Evolutionary conservation across 2,113 vertebrate genomes (phyloP).

Genomic region (Lamprologus sp.): DNA sequence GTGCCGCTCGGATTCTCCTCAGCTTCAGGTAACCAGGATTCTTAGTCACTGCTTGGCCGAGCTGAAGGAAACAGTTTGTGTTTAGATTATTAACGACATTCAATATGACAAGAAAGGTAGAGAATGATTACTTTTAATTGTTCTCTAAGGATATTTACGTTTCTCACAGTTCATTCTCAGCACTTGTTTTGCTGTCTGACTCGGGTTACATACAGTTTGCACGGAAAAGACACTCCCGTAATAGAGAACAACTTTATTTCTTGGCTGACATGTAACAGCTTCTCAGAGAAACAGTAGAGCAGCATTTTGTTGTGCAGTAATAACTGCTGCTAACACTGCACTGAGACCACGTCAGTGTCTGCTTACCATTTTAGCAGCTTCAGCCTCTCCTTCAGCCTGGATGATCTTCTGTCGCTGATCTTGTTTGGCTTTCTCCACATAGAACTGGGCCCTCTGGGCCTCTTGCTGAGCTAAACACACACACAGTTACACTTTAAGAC

Average conservation of each 20-base stretch:
- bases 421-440: conserved; percentile 55
- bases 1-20: conserved; percentile 87
- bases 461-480: conserved; percentile 50
- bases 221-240: neutral
- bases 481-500: neutral
- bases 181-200: neutral
- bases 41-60: conserved; percentile 85
- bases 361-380: conserved; percentile 50
- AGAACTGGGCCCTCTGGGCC: conserved; percentile 56
- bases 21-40: conserved; percentile 94
- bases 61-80: conserved; percentile 44
- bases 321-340: neutral
- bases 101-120: neutral
- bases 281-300: neutral
- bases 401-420: conserved; percentile 59
- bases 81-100: neutral
- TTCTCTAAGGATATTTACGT: neutral
- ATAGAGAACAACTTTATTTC: neutral
- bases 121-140: neutral
- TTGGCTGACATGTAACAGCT: neutral
- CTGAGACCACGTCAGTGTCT: neutral
- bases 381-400: conserved; percentile 56
- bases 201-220: neutral
- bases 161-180: neutral
- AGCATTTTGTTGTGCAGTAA: neutral